Conservation (phyloP, 2,888 invertebrate species). For the Trichacis sp. region DNA sequence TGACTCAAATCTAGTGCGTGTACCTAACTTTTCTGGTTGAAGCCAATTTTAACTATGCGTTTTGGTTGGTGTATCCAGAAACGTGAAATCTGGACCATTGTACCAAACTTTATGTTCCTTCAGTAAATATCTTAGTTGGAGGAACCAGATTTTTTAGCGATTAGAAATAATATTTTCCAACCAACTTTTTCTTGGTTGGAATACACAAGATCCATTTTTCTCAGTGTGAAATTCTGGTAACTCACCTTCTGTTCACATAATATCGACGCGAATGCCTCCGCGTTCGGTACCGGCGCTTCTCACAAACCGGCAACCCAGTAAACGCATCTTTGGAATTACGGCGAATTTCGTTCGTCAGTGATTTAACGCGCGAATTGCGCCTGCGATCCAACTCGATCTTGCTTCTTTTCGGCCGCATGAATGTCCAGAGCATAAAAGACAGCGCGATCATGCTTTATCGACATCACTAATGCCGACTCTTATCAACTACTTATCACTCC, state of each 20-base stretch:
- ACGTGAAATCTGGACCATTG: too few species aligned
- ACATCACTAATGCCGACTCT: background rate
- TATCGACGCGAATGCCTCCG: constrained; percentile 59
- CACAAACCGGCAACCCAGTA: constrained; percentile 44
- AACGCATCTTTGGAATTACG: constrained; percentile 50
- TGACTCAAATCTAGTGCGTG: too few species aligned
- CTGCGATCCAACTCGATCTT: constrained; percentile 36
- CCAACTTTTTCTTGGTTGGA: too few species aligned
- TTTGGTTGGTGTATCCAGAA: too few species aligned
- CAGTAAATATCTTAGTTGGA: too few species aligned
- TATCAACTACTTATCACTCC: too few species aligned
- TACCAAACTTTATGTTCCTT: too few species aligned
- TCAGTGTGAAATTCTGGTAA: background rate
- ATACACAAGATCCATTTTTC: too few species aligned
- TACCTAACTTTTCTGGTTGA: too few species aligned
- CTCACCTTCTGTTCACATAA: constrained; percentile 59
- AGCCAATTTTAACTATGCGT: too few species aligned
- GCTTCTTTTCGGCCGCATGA: constrained; percentile 44
- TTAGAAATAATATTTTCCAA: too few species aligned
- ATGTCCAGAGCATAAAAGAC: constrained; percentile 57
- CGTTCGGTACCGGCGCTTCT: constrained; percentile 50
- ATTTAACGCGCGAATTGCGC: constrained; percentile 48
- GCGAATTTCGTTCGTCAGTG: constrained; percentile 40
- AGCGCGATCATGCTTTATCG: constrained; percentile 52
- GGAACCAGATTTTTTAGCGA: too few species aligned